Conservation (phyloP, 2,797 vertebrate species). For the Chrosomus eos region DNA sequence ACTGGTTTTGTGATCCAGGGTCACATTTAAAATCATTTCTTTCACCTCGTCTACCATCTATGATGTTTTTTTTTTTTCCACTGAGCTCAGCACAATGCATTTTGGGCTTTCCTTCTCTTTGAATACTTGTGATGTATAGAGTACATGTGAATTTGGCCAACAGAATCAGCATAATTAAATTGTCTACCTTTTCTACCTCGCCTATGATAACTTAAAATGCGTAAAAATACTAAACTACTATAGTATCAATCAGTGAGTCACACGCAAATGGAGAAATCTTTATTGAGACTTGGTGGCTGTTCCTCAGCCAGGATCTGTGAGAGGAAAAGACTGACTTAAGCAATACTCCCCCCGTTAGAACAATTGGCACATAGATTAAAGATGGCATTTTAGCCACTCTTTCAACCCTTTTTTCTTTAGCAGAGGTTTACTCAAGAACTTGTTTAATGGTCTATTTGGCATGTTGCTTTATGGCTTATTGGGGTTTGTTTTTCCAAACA, state of each 20-base stretch:
- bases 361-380: constrained; percentile 3
- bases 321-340: constrained; percentile 1
- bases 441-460: constrained; percentile 5
- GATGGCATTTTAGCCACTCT: background rate
- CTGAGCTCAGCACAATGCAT: background rate
- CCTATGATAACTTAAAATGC: background rate
- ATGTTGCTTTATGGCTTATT: constrained; percentile 9
- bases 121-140: background rate
- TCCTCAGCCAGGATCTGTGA: background rate
- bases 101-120: background rate
- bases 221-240: background rate
- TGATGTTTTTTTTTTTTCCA: background rate
- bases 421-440: background rate
- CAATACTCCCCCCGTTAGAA: background rate
- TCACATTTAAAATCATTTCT: background rate
- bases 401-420: constrained; percentile 1
- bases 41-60: background rate
- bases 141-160: background rate
- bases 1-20: too few species aligned
- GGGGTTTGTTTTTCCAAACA: constrained; percentile 6
- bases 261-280: constrained; percentile 15
- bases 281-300: background rate
- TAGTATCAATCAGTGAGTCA: constrained; percentile 37
- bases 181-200: background rate
- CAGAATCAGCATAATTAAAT: background rate